phyloP scores from a whole-genome alignment of 2,888 invertebrate species.

The Diaperis boleti region DNA sequence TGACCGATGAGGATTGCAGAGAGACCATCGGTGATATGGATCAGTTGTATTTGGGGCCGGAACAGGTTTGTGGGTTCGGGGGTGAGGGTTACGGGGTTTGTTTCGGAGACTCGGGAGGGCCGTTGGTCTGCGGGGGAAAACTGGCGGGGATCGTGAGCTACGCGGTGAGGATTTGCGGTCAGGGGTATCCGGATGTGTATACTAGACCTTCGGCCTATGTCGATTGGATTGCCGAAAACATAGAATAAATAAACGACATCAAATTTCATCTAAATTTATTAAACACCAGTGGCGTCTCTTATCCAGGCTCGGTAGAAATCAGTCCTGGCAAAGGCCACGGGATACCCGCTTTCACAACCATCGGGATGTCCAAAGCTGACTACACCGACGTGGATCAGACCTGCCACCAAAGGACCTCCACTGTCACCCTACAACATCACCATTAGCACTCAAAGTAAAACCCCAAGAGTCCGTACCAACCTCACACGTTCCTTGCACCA shows the following conservation, averaged over 20 bases:
- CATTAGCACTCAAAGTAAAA: too few relatives aligned
- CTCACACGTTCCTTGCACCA: background rate
- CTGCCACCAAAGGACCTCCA: conserved; percentile 17
- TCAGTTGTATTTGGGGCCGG: background rate
- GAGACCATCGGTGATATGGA: background rate
- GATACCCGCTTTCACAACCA: conserved; percentile 14
- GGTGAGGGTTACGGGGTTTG: background rate
- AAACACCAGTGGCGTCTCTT: background rate
- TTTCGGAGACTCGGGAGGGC: background rate
- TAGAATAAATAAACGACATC: background rate
- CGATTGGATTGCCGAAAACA: background rate
- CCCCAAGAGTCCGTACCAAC: too few relatives aligned
- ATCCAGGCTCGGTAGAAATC: background rate
- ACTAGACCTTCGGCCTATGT: too few relatives aligned
- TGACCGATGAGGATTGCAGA: background rate
- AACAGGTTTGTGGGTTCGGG: background rate
- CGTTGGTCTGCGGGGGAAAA: background rate
- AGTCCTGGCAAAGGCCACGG: background rate
- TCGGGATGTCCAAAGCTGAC: conserved; percentile 16
- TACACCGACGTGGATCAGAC: conserved; percentile 15
- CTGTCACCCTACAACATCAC: conserved; percentile 25
- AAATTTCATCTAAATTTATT: background rate
- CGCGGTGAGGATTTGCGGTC: background rate
- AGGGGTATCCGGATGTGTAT: background rate
- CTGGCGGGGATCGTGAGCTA: background rate